These are phyloP conservation scores for Mus spretus DNA, from an alignment of 2,797 vertebrate species.

Conservation along the genomic window DNA sequence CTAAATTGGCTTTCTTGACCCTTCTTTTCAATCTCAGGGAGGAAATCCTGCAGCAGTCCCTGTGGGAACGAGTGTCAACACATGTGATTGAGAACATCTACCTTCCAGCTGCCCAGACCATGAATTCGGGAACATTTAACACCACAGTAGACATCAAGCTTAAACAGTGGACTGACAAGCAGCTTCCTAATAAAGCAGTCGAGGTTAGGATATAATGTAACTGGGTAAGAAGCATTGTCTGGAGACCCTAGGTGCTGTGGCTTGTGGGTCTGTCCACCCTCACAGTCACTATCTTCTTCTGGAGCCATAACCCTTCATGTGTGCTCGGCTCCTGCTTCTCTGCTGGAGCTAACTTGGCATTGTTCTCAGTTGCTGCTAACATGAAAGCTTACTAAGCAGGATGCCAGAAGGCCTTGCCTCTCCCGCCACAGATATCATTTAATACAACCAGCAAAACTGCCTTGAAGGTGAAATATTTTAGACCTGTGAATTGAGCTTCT, in stretches of 20 bases:
- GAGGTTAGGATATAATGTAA: constrained; percentile 92
- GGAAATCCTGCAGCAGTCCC: constrained; percentile 96
- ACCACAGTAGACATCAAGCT: constrained; percentile 99
- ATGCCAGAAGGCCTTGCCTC: not conserved
- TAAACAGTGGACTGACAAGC: constrained; percentile 99
- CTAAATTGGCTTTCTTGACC: constrained; percentile 45
- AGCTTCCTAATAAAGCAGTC: constrained; percentile 98
- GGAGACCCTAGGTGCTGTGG: constrained; percentile 65
- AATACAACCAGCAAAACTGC: constrained; percentile 38
- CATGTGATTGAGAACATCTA: constrained; percentile 99
- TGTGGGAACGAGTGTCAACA: constrained; percentile 98
- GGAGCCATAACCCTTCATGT: not conserved
- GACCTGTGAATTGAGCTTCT: constrained; percentile 29
- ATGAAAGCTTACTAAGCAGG: not conserved
- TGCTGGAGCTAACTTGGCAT: constrained; percentile 8
- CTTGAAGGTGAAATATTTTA: constrained; percentile 46
- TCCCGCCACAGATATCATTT: constrained; percentile 38
- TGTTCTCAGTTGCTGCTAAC: not conserved
- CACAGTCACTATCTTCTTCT: constrained; percentile 18
- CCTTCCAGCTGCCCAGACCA: constrained; percentile 97
- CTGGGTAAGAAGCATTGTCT: constrained; percentile 81
- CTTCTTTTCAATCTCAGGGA: constrained; percentile 91
- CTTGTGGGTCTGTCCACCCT: constrained; percentile 33
- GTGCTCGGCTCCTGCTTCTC: not conserved
- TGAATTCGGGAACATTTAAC: constrained; percentile 98